These are phyloP conservation scores for Pseudoatta argentina DNA, from an alignment of 1,140 invertebrate species.

Conservation along the genomic window DNA sequence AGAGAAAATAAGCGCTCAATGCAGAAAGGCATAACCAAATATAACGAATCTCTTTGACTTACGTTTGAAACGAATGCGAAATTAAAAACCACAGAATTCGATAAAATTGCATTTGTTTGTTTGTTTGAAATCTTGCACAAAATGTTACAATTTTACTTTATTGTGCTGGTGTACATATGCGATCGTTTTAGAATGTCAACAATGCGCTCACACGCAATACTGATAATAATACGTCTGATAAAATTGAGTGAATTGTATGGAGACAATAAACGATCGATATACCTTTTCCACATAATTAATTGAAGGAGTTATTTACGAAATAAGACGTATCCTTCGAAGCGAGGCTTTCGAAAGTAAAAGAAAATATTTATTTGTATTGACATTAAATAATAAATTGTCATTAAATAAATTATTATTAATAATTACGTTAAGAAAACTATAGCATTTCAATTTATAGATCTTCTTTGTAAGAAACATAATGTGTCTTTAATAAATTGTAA, in stretches of 20 bases:
- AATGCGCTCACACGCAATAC: conserved; percentile 30
- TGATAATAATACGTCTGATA: conserved; percentile 26
- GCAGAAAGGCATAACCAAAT: conserved; percentile 12
- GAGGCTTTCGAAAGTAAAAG: neutral
- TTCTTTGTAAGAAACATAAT: neutral
- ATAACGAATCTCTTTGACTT: neutral
- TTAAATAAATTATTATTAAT: neutral
- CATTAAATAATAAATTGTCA: too few species aligned
- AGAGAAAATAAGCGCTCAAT: neutral
- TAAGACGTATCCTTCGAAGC: neutral
- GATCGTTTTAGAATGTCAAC: conserved; percentile 37
- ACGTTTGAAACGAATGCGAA: conserved; percentile 14
- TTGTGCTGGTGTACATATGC: neutral
- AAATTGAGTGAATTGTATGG: conserved; percentile 47
- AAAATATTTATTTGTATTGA: neutral
- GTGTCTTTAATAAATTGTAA: neutral
- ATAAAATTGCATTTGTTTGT: conserved; percentile 1
- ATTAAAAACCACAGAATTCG: conserved; percentile 17
- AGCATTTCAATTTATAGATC: neutral
- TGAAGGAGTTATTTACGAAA: conserved; percentile 44
- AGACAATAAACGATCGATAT: conserved; percentile 53
- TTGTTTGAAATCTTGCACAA: conserved; percentile 4
- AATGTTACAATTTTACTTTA: conserved; percentile 15
- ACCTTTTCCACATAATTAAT: conserved; percentile 22
- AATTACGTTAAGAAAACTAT: neutral